Evolutionary conservation across 1,140 invertebrate species (phyloP).

Genomic region (Drosophila suzukii): DNA sequence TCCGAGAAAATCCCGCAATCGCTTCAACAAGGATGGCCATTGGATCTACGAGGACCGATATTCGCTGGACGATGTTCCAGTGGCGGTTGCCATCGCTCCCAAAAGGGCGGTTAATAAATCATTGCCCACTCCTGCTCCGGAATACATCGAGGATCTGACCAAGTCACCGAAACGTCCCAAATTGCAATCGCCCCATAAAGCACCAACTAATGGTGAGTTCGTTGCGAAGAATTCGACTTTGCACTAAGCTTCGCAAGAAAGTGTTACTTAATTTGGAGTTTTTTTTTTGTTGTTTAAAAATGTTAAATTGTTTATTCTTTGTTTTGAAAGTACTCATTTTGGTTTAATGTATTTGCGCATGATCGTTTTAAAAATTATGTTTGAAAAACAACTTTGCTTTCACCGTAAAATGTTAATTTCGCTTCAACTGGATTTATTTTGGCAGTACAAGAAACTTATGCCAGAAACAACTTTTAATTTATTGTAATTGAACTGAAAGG

Average conservation of each 20-base stretch:
- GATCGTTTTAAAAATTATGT: background rate
- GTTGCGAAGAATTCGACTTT: background rate
- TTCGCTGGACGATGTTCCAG: conserved; percentile 64
- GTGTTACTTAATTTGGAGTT: background rate
- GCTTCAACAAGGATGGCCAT: conserved; percentile 89
- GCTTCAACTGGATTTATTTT: background rate
- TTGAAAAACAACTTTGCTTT: too few relatives aligned
- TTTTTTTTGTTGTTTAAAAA: background rate
- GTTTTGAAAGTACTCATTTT: background rate
- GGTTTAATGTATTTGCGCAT: background rate
- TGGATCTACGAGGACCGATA: conserved; percentile 69
- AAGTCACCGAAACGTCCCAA: conserved; percentile 62
- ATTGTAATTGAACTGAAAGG: too few relatives aligned
- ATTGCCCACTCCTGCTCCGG: conserved; percentile 33
- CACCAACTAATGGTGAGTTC: conserved; percentile 61
- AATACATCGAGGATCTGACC: conserved; percentile 45
- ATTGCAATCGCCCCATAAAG: conserved; percentile 63
- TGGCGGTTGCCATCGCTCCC: background rate
- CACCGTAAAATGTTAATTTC: background rate
- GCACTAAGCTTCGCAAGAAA: background rate
- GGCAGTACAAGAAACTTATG: background rate
- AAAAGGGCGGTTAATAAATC: conserved; percentile 63
- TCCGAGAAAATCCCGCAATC: conserved; percentile 90
- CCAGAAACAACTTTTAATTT: too few relatives aligned
- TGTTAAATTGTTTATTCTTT: background rate